Percentiles rank a stretch among this genome's conserved stretches.
These are phyloP conservation scores for Agrotis puta DNA, from an alignment of 2,888 invertebrate genomes.

Conservation along the genomic window DNA sequence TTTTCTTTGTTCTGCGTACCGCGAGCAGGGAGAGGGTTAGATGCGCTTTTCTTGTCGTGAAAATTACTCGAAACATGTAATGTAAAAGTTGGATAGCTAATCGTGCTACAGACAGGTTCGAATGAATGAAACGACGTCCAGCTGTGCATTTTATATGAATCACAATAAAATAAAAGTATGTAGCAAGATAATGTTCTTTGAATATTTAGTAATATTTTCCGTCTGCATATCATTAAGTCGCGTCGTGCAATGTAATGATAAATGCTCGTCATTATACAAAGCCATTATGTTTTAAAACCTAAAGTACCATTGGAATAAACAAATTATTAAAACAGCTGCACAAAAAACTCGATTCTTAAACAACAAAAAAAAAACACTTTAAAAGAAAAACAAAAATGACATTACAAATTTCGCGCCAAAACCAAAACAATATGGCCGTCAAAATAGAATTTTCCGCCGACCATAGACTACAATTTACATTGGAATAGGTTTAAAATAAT, in stretches of 20 bases:
- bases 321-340: constrained; percentile 13
- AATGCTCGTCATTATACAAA: constrained; percentile 47
- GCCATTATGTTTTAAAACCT: constrained; percentile 48
- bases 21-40: constrained; percentile 68
- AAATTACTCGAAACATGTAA: constrained; percentile 24
- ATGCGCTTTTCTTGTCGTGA: constrained; percentile 73
- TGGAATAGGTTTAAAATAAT: constrained; percentile 65
- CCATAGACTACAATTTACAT: constrained; percentile 58
- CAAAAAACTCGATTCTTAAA: constrained; percentile 4
- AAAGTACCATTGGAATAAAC: constrained; percentile 23
- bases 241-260: constrained; percentile 43
- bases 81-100: constrained; percentile 7
- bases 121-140: constrained; percentile 28
- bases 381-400: constrained; percentile 31
- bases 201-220: constrained; percentile 51
- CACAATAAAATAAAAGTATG: constrained; percentile 37
- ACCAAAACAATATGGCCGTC: constrained; percentile 53
- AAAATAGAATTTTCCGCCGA: constrained; percentile 54
- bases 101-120: constrained; percentile 19
- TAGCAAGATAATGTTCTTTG: constrained; percentile 42
- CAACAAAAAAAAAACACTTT: constrained; percentile 13
- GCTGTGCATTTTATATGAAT: constrained; percentile 40
- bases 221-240: constrained; percentile 52
- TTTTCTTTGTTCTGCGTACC: constrained; percentile 68
- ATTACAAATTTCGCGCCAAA: constrained; percentile 49